Conservation (phyloP, 2,113 vertebrate species). For the Tetrax tetrax region DNA sequence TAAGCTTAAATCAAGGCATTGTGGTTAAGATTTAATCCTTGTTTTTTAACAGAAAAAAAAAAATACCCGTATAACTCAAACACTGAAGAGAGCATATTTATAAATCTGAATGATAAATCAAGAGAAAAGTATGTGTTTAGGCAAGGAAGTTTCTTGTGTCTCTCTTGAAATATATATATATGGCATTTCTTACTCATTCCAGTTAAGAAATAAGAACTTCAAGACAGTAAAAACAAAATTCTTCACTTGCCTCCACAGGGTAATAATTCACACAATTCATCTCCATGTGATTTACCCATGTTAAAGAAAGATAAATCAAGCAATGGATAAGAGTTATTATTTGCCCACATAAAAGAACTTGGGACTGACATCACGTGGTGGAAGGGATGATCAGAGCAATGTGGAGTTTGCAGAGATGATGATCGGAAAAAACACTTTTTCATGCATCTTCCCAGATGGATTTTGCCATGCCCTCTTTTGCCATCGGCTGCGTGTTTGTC, state of each 20-base stretch:
- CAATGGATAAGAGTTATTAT: conserved; percentile 2
- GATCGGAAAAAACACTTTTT: not conserved
- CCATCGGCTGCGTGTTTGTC: not conserved
- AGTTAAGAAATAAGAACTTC: not conserved
- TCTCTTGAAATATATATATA: not conserved
- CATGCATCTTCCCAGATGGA: not conserved
- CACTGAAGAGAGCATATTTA: not conserved
- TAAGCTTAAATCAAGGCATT: not conserved
- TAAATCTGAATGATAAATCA: conserved; percentile 24
- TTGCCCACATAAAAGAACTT: conserved; percentile 26
- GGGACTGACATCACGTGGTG: not conserved
- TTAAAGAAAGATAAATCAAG: conserved; percentile 24
- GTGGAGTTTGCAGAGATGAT: not conserved
- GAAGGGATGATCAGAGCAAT: not conserved
- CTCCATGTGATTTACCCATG: conserved; percentile 48
- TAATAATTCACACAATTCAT: conserved; percentile 15
- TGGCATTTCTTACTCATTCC: not conserved
- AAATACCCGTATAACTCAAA: not conserved
- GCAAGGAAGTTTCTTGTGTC: not conserved
- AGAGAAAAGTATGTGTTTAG: not conserved
- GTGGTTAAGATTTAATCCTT: not conserved
- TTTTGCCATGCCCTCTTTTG: not conserved
- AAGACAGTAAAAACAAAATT: not conserved
- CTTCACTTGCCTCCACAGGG: not conserved
- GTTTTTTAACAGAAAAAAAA: not conserved